phyloP scores from a whole-genome alignment of 2,888 invertebrate species.

The Plagodis dolabraria region DNA sequence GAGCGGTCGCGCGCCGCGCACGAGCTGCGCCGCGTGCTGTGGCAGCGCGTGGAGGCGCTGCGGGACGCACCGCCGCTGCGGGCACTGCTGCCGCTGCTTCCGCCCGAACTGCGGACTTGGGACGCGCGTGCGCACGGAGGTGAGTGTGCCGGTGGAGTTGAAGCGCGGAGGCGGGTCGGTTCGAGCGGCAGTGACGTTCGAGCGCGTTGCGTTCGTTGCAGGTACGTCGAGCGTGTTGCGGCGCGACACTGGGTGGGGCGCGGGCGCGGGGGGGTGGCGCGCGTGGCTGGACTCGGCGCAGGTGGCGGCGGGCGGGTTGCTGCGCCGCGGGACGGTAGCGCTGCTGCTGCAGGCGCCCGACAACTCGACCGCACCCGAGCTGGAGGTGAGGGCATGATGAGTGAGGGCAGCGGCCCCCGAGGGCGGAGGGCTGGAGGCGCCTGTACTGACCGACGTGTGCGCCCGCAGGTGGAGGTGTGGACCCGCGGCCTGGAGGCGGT shows the following conservation, averaged over 20 bases:
- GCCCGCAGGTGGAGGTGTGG: conserved; percentile 54
- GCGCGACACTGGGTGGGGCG: conserved; percentile 49
- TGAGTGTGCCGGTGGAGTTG: conserved; percentile 16
- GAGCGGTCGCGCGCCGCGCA: conserved; percentile 37
- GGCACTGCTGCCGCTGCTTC: conserved; percentile 43
- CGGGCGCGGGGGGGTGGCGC: conserved; percentile 41
- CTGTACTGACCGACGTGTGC: neutral
- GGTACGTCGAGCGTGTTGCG: conserved; percentile 55
- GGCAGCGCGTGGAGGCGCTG: conserved; percentile 55
- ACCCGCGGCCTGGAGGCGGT: conserved; percentile 57
- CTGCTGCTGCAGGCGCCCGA: conserved; percentile 40
- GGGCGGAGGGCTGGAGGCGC: neutral
- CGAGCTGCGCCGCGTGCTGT: conserved; percentile 66
- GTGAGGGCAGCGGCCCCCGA: neutral
- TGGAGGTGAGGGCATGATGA: conserved; percentile 13
- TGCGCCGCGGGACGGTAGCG: conserved; percentile 58
- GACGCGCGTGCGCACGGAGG: conserved; percentile 49
- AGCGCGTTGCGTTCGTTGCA: conserved; percentile 20
- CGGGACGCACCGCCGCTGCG: conserved; percentile 36
- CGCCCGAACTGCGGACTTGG: conserved; percentile 43
- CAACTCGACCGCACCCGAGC: conserved; percentile 34
- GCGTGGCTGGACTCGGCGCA: conserved; percentile 58
- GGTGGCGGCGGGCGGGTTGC: conserved; percentile 58
- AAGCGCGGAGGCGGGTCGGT: no score
- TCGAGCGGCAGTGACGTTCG: conserved; percentile 43